Base-by-base conservation (phyloP, 2,113 vertebrate species). In the Melanerpes aurifrons region DNA sequence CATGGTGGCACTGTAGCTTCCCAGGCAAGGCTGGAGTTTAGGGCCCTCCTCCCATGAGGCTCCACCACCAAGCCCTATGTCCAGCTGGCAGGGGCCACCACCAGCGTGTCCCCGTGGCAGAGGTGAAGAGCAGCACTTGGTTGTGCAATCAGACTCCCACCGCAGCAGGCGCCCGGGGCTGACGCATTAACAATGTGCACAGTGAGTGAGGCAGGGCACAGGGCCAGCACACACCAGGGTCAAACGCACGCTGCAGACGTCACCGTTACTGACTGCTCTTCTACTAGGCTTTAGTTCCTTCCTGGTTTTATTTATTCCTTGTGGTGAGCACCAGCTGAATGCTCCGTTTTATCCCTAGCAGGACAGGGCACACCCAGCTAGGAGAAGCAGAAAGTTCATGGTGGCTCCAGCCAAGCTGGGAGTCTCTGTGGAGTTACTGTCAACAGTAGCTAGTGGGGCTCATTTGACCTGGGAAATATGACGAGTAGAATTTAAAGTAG, bases 261-360 rank as follows among this genome's bases (percentile, higher is more conserved):
- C 93, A 85, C 85, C 11, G 15, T 22, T 29, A 15, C 93, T 28
- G 85, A 48, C 90, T 35, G 93, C 87, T 82, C 85, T 14, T 18
- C 87, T 67, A 16, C 71, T 35, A 24, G 93, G 85, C 78, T 50
- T 45, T 10, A 25, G 93, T 82, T 91, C 91, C 94, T 92, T 92
- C 90, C 96, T 89, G 90, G 67, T 75, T 82, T 92, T 91, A 91
- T 94, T 95, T 92, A 92, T 45, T 82, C 90, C 82, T 76, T 73
- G 95, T 29, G 94, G 85, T 17, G 64, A 63, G 79, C 90, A 47
- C 35, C 82, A 13, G 78, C 90, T 94, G 92, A 95, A 95, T 73
- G 94, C 71, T 63, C 71, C 5, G 15, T 47, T 87, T 77, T 73
- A 89, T 94, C 87, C 94, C 53, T 11, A 24, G 87, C 87, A 80